phyloP scores from a whole-genome alignment of 1,140 invertebrate species.

The Myzus persicae region DNA sequence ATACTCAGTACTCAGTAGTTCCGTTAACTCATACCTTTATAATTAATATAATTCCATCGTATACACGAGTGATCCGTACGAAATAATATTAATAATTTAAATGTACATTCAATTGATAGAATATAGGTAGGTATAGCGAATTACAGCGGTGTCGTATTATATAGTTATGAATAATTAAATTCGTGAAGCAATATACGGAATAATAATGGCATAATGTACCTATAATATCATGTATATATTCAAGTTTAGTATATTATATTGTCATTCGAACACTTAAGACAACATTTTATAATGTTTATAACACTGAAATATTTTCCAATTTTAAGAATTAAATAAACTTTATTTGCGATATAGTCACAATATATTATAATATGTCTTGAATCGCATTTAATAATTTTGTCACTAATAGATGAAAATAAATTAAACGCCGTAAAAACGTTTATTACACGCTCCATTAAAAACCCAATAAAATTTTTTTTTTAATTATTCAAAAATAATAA shows the following conservation, averaged over 20 bases:
- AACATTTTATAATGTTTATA: not conserved
- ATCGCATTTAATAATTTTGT: not conserved
- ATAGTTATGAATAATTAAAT: not conserved
- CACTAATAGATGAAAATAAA: not conserved
- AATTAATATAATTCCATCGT: not conserved
- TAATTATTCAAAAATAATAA: not conserved
- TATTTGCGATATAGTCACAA: not conserved
- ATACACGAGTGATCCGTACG: not conserved
- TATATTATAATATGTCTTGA: not conserved
- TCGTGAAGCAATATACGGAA: not conserved
- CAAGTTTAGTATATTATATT: not conserved
- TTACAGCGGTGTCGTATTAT: not conserved
- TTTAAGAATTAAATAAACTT: not conserved
- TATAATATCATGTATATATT: not conserved
- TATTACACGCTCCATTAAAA: not conserved
- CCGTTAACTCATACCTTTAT: not conserved
- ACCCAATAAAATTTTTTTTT: not conserved
- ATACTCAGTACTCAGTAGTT: too few relatives aligned
- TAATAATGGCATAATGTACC: not conserved
- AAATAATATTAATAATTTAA: not conserved
- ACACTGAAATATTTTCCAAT: not conserved
- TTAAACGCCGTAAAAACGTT: not conserved
- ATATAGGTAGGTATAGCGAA: not conserved
- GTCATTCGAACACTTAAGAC: not conserved
- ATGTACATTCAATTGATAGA: not conserved